Base-by-base conservation (phyloP, 2,888 invertebrate genomes). In the Villa cingulata region DNA sequence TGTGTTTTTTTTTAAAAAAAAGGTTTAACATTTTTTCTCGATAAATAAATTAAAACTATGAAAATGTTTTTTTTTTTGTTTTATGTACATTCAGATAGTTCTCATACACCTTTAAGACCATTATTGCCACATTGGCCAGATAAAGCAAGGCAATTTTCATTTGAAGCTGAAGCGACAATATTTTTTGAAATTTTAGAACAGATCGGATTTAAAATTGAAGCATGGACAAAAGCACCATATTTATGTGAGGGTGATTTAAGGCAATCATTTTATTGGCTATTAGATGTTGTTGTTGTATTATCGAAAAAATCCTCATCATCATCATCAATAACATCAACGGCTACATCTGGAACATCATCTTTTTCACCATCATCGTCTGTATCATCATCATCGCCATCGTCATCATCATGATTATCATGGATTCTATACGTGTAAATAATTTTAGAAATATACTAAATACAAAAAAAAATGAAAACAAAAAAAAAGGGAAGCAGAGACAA, bases 231-330 rank as follows among this genome's bases (percentile, higher is more conserved):
- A 58, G 80, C 94, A 38, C 97, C 97, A 0, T 97, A 97, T 66
- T 74, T 98, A 37, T 97, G 96, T 70, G 96, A 98, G 70, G 97
- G 97, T 1, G 96, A 97, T 68, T 74, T 95, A 55, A 77, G 83
- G 41, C 89, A 88, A 66, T 83, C 88, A 0, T 89, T 85, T 71
- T 95, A 94, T 70, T 89, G 89, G 80, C 75, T 95, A 43, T 83
- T 87, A 58, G 95, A 95, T 70, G 84, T 84, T 20, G 74, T 95
- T n/a, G 90, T 92, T 63, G 78, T 92, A 38, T 74, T 87, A 58
- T 79, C 75, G 57, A 72, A 71, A 54, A 65, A 65, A 43, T 40
- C 10, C 3, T 10, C 12, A 36, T 36, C 16, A 23, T 23, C 23
- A 6, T 6, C 23, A 23, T 23, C 23, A 23, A 23, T 7, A 4